phyloP scores from a whole-genome alignment of 1,140 invertebrate species.

The Drosophila saltans region DNA sequence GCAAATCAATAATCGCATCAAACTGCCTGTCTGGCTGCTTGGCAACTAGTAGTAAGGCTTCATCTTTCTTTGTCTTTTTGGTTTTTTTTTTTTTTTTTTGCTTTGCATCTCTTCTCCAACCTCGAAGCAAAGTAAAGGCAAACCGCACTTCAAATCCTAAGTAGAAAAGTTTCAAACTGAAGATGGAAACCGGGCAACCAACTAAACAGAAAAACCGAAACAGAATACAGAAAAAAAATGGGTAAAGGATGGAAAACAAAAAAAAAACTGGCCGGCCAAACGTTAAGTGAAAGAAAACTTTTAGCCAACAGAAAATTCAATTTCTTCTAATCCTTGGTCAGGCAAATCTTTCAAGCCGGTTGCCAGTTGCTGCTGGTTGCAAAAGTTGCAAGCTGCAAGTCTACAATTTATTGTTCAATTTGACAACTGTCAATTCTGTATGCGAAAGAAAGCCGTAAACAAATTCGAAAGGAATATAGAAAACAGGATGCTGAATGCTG shows the following conservation, averaged over 20 bases:
- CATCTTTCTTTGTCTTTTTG: slow-evolving; percentile 25
- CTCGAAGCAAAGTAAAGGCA: slow-evolving; percentile 8
- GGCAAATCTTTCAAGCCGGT: slow-evolving; percentile 35
- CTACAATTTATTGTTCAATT: slow-evolving; percentile 70
- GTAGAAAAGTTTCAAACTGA: slow-evolving; percentile 63
- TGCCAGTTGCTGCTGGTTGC: slow-evolving; percentile 30
- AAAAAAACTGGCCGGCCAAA: slow-evolving; percentile 18
- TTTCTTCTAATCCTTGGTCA: slow-evolving; percentile 22
- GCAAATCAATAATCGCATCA: slow-evolving; percentile 74
- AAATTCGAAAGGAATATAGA: slow-evolving; percentile 47
- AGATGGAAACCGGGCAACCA: slow-evolving; percentile 54
- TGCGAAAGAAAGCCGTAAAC: slow-evolving; percentile 53
- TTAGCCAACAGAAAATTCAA: slow-evolving; percentile 35
- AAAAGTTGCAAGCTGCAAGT: slow-evolving; percentile 47
- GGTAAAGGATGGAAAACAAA: slow-evolving; percentile 18
- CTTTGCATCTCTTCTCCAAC: neutral
- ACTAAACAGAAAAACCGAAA: slow-evolving; percentile 55
- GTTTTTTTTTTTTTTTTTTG: slow-evolving; percentile 38
- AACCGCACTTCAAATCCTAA: slow-evolving; percentile 59
- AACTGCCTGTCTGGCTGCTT: neutral
- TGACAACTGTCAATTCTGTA: slow-evolving; percentile 66
- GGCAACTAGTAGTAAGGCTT: neutral
- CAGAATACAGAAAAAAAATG: slow-evolving; percentile 17
- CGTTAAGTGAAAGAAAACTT: slow-evolving; percentile 67
- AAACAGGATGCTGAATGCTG: neutral